Evolutionary conservation across 1,140 invertebrate genomes (phyloP).

Genomic region (Drosophila funebris): DNA sequence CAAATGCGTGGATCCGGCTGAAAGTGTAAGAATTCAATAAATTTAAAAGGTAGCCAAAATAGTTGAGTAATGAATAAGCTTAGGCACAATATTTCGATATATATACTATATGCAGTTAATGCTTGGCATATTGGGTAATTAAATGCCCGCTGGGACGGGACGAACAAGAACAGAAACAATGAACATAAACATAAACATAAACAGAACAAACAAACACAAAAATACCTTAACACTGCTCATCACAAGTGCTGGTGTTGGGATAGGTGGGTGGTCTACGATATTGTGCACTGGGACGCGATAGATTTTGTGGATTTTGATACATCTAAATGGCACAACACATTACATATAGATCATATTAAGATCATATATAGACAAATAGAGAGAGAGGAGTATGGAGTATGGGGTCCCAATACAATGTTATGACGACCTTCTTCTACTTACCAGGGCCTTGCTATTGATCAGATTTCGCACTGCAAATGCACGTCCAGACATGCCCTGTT

Average conservation of each 20-base stretch:
- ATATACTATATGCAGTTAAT: slow-evolving; percentile 43
- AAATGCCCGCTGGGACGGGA: slow-evolving; percentile 45
- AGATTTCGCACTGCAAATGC: slow-evolving; percentile 86
- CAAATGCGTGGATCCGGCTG: slow-evolving; percentile 89
- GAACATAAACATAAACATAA: neutral
- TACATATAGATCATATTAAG: slow-evolving; percentile 18
- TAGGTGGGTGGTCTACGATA: slow-evolving; percentile 62
- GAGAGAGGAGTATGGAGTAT: neutral
- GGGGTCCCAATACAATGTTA: neutral
- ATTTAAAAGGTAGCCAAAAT: neutral
- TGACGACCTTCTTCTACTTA: slow-evolving; percentile 65
- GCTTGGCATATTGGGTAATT: slow-evolving; percentile 42
- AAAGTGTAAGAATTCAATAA: slow-evolving; percentile 41
- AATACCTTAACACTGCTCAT: slow-evolving; percentile 82
- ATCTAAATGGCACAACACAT: slow-evolving; percentile 50
- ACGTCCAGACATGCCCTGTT: slow-evolving; percentile 85
- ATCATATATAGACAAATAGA: slow-evolving; percentile 1
- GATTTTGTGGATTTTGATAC: slow-evolving; percentile 81
- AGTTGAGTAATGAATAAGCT: slow-evolving; percentile 4
- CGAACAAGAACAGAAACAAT: slow-evolving; percentile 29
- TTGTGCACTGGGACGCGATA: slow-evolving; percentile 78
- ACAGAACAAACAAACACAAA: slow-evolving; percentile 32
- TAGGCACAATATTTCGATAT: neutral
- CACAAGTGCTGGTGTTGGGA: slow-evolving; percentile 49
- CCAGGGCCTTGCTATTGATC: slow-evolving; percentile 88